Base-by-base conservation (phyloP, 2,888 invertebrate species). In the Athrips mouffetella region DNA sequence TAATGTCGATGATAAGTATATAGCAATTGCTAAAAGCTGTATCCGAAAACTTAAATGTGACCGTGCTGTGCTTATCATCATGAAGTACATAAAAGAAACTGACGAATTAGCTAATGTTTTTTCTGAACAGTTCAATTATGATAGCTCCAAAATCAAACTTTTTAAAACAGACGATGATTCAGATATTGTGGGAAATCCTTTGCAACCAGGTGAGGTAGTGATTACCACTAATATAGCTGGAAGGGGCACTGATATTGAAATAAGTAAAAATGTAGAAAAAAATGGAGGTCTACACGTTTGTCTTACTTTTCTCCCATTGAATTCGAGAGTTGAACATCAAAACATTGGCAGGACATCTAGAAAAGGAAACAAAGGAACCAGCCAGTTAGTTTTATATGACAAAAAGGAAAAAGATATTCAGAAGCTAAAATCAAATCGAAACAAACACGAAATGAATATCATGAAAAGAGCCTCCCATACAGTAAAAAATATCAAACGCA, bases 191-290 rank as follows among this genome's bases (percentile, higher is more conserved):
- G 40, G 45, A 20, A 45, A 30, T 8, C 37, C 45, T 13, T 29
- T 54, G 20, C 44, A 47, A 13, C 44, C 54, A 2, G 54, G 51
- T 11, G 51, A 54, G 16, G 45, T 54, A 2, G 49, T 54, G 7
- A 49, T 54, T 13, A 54, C 54, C 2, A 54, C 54, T 7, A 54
- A 54, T 30, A 54, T 54, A 10, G 54, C 54, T n/a, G 54, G 54
- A 7, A 33, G 54, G 37, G 54, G 54, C n/a, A 51, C 54, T 7
- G 54, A 54, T 39, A 46, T 54, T 35, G 49, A 51, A 42, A 27
- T 51, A 39, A 39, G 31, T 11, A 31, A 49, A 25, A n/a, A 20
- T 1, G 42, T 51, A 11, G 49, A 54, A 33, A 25, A 45, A 15
- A 54, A 54, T 30, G 54, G 54, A 11, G 54, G 54, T 5, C 40